Percentiles rank a stretch among this genome's conserved stretches.
phyloP scores from a whole-genome alignment of 2,888 invertebrate species.

The Leptinotarsa rubiginosa region DNA sequence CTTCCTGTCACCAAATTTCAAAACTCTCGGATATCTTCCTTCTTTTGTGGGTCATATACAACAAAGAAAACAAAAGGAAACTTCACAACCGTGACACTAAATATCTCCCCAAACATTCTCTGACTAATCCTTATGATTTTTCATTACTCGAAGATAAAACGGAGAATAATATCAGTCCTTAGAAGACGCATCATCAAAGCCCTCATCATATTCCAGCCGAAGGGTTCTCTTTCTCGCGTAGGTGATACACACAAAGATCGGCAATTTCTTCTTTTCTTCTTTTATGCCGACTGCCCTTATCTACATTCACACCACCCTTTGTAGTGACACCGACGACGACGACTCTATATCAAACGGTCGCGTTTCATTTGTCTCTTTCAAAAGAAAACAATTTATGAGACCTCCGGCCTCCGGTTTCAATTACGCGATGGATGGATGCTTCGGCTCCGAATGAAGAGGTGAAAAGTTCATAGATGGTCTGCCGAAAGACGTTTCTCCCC shows the following conservation, averaged over 20 bases:
- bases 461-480: slow-evolving; percentile 12
- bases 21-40: no score
- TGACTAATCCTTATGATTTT: neutral
- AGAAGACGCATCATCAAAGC: neutral
- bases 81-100: neutral
- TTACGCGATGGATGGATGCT: slow-evolving; percentile 27
- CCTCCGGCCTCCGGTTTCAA: slow-evolving; percentile 28
- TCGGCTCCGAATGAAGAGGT: slow-evolving; percentile 14
- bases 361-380: slow-evolving; percentile 51
- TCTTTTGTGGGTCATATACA: no score
- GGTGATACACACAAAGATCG: slow-evolving; percentile 28
- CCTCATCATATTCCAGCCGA: slow-evolving; percentile 15
- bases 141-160: slow-evolving; percentile 15
- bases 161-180: slow-evolving; percentile 2
- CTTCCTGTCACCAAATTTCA: no score
- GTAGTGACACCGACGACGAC: neutral
- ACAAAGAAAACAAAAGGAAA: no score
- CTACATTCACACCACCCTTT: slow-evolving; percentile 25
- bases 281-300: slow-evolving; percentile 17
- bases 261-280: slow-evolving; percentile 24
- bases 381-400: slow-evolving; percentile 49
- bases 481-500: slow-evolving; percentile 1
- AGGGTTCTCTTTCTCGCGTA: slow-evolving; percentile 17
- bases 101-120: neutral
- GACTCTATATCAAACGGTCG: slow-evolving; percentile 37